Evolutionary conservation across 2,888 invertebrate species (phyloP), one percentile per base, ranked within the genome.

Genomic region (Fragum whitleyi): DNA sequence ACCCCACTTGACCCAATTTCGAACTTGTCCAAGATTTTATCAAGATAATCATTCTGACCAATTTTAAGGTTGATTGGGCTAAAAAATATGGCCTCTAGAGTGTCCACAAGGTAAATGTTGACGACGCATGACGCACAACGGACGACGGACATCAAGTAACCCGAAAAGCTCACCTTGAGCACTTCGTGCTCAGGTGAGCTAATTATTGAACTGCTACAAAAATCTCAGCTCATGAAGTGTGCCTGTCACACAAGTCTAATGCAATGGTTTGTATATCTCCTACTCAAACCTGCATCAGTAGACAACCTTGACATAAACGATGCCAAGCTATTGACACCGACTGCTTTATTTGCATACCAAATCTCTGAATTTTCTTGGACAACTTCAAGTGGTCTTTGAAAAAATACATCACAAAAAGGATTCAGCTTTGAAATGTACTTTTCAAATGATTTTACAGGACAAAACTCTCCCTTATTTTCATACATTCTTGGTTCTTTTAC

Each of bases 231-330:
- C 19, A n/a, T 47, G 47, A 23, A 87, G 62, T 3, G 72, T 36
- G 26, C 81, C 74, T 1, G 83, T 74, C 3, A 81, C 67, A 14
- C 71, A 76, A 19, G 82, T 9, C 84, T 47, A 3, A 86, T 76
- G 53, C 84, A 81, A 39, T 79, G 80, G 55, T 86, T 84, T 14
- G 86, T 86, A 59, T 86, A 84, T 9, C 71, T 51, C 26, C 51
- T 51, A n/a, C 78, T 81, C 11, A 84, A 67, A n/a, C 69, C 59
- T 0, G 82, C 79, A 39, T 86, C 75, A 32, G 71, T 72, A 21
- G 81, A 79, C 74, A 86, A 61, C 36, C 62, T 42, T 19, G 82
- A 62, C 86, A 86, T 84, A 16, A 86, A 71, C 6, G 74, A 81
- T 14, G 78, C 73, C 14, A 86, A 39, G n/a, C 76, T 79, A n/a